A percentile compares a stretch with the other conserved stretches of the same genome.
Conservation (phyloP, 1,140 invertebrate species). For the Lepidurus arcticus region DNA sequence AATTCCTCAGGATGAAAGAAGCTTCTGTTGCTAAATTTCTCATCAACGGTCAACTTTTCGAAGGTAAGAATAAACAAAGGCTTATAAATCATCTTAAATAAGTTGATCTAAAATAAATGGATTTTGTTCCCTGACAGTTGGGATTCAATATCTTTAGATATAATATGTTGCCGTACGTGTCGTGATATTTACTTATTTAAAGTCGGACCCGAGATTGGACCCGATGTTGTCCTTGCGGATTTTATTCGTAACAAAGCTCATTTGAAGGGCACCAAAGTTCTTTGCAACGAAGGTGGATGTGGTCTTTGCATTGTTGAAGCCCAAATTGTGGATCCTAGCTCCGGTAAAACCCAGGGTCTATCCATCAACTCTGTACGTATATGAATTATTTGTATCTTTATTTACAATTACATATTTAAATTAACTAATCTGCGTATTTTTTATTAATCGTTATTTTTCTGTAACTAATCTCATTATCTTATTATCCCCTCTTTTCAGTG, state of each 20-base stretch:
- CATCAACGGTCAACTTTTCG: no score
- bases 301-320: constrained; percentile 92
- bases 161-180: neutral
- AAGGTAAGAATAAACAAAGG: no score
- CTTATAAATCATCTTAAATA: no score
- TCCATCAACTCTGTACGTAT: constrained; percentile 41
- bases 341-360: constrained; percentile 57
- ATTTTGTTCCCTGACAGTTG: no score
- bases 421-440: no score
- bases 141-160: neutral
- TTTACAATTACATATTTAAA: no score
- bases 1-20: no score
- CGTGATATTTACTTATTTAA: neutral
- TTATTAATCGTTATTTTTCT: no score
- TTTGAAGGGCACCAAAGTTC: constrained; percentile 82
- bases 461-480: neutral
- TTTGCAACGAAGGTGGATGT: constrained; percentile 88
- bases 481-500: constrained; percentile 50
- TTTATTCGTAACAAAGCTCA: constrained; percentile 64
- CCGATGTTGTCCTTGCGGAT: constrained; percentile 50
- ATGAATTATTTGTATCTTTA: neutral
- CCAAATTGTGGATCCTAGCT: constrained; percentile 61
- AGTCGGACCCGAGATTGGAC: neutral
- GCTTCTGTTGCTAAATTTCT: no score
- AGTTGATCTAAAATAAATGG: no score